Percentiles rank a stretch among this genome's conserved stretches.
Conservation (phyloP, 2,113 vertebrate species). For the Rhinogobius similis region DNA sequence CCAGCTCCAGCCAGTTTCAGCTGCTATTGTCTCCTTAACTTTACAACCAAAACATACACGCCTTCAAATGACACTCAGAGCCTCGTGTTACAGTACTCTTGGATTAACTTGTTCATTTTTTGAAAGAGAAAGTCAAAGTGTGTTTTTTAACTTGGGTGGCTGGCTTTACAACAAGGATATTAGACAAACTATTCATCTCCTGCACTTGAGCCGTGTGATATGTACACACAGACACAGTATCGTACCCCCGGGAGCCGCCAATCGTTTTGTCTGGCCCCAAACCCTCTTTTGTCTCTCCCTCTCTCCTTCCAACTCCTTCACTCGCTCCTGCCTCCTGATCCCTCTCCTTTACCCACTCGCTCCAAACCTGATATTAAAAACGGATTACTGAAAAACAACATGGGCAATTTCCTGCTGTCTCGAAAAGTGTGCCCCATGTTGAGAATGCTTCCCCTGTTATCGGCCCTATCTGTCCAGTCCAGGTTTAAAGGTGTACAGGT, state of each 20-base stretch:
- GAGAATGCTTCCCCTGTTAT: slow-evolving; percentile 17
- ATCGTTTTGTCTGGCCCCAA: slow-evolving; percentile 63
- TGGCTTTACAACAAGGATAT: not conserved
- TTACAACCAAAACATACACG: not conserved
- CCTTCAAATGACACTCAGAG: not conserved
- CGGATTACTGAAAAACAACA: slow-evolving; percentile 68
- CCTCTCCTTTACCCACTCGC: slow-evolving; percentile 26
- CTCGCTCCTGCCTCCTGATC: slow-evolving; percentile 11
- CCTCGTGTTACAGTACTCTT: not conserved
- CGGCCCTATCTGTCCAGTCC: slow-evolving; percentile 3
- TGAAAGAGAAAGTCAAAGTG: not conserved
- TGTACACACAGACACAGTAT: slow-evolving; percentile 53
- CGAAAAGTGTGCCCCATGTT: slow-evolving; percentile 42
- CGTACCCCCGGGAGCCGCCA: slow-evolving; percentile 44
- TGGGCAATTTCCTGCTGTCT: slow-evolving; percentile 64
- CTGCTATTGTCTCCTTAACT: not conserved
- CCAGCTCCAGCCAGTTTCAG: not conserved
- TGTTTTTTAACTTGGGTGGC: slow-evolving; percentile 22
- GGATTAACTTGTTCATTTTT: not conserved
- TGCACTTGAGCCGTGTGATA: slow-evolving; percentile 55
- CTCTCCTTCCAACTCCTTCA: slow-evolving; percentile 5
- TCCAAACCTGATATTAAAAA: slow-evolving; percentile 75
- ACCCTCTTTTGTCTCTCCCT: slow-evolving; percentile 56
- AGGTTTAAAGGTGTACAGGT: slow-evolving; percentile 42
- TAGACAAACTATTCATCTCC: slow-evolving; percentile 48